phyloP scores from a whole-genome alignment of 1,140 invertebrate species.

The Bombus fervidus region DNA sequence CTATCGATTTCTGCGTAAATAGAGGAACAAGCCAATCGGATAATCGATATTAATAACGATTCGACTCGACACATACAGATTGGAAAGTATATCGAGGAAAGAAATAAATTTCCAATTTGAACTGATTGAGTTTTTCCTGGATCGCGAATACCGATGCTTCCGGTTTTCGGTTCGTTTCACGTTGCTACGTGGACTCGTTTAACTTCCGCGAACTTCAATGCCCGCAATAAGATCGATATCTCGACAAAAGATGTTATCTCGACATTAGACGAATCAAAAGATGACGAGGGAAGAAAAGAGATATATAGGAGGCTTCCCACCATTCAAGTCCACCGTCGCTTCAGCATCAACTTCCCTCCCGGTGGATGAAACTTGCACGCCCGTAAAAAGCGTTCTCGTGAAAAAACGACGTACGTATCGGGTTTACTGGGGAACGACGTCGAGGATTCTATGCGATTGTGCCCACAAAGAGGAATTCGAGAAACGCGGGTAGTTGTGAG shows the following conservation, averaged over 20 bases:
- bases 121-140: neutral
- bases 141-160: neutral
- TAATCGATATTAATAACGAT: neutral
- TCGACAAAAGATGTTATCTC: constrained; percentile 44
- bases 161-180: constrained; percentile 39
- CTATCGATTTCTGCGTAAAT: neutral
- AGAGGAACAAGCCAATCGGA: neutral
- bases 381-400: constrained; percentile 27
- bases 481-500: neutral
- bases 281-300: constrained; percentile 15
- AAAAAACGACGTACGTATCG: constrained; percentile 41
- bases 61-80: too few species aligned
- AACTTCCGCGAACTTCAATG: constrained; percentile 35
- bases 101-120: neutral
- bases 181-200: neutral
- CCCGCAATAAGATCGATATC: constrained; percentile 60
- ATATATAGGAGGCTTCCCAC: neutral
- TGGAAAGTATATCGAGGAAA: neutral
- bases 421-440: constrained; percentile 1
- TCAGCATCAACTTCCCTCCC: constrained; percentile 22
- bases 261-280: constrained; percentile 61
- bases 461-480: neutral
- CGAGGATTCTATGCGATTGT: neutral
- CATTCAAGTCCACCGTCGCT: constrained; percentile 27
- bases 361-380: constrained; percentile 19